Evolutionary conservation across 1,140 invertebrate genomes (phyloP).

Genomic region (Saccostrea glomerata): DNA sequence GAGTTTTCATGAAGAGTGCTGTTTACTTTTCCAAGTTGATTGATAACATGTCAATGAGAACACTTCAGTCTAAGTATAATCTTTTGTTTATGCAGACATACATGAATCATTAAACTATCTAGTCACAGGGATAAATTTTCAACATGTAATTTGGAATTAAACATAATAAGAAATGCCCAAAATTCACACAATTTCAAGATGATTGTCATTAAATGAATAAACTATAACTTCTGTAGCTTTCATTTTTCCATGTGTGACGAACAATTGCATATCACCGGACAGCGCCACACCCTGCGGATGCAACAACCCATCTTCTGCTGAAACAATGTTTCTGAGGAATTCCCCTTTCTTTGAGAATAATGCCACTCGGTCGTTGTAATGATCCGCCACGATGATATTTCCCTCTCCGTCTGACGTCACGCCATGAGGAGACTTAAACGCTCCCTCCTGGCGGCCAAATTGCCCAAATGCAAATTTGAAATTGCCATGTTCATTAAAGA

Average conservation of each 20-base stretch:
- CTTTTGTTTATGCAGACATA: no score
- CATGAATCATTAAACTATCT: no score
- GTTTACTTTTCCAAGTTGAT: no score
- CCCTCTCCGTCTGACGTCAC: constrained; percentile 89
- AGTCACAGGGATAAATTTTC: no score
- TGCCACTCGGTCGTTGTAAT: constrained; percentile 89
- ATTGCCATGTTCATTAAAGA: constrained; percentile 65
- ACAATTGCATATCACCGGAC: constrained; percentile 55
- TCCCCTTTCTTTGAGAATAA: constrained; percentile 61
- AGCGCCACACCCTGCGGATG: constrained; percentile 64
- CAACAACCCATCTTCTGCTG: constrained; percentile 57
- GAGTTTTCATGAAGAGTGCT: no score
- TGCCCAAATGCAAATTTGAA: constrained; percentile 83
- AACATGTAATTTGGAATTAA: no score
- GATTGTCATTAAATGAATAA: constrained; percentile 29
- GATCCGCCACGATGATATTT: constrained; percentile 92
- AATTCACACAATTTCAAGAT: background rate
- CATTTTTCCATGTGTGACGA: constrained; percentile 59
- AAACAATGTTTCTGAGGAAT: constrained; percentile 65
- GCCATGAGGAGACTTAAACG: constrained; percentile 93
- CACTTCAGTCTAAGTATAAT: no score
- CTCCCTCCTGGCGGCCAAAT: constrained; percentile 86
- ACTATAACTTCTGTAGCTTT: constrained; percentile 60
- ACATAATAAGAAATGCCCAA: background rate
- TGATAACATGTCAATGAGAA: no score